phyloP scores from a whole-genome alignment of 2,797 vertebrate genomes.

The Knipowitschia caucasica region DNA sequence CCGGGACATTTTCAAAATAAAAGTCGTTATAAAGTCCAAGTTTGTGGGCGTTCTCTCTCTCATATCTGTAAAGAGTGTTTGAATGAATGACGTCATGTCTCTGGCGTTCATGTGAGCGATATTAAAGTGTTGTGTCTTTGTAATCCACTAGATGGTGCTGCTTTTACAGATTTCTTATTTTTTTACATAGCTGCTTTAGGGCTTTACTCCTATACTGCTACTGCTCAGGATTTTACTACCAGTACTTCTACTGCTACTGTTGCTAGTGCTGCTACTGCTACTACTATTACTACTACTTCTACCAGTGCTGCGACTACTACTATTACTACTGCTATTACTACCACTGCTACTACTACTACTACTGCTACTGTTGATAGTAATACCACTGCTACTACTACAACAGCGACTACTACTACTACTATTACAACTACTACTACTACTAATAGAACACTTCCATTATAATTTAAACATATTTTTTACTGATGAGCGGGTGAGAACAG shows the following conservation, averaged over 20 bases:
- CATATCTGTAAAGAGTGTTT: too few relatives aligned
- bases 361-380: background rate
- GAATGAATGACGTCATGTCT: too few relatives aligned
- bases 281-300: background rate
- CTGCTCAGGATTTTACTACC: background rate
- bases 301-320: background rate
- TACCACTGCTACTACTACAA: background rate
- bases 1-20: slow-evolving; percentile 85
- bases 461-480: too few relatives aligned
- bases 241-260: background rate
- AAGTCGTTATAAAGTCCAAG: slow-evolving; percentile 62
- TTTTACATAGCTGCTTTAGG: too few relatives aligned
- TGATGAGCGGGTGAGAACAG: too few relatives aligned
- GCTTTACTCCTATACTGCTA: background rate
- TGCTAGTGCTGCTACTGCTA: background rate
- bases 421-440: background rate
- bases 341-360: background rate
- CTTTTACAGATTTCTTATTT: too few relatives aligned
- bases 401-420: background rate
- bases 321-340: background rate
- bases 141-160: too few relatives aligned
- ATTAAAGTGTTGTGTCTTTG: too few relatives aligned
- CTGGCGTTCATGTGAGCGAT: too few relatives aligned
- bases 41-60: too few relatives aligned
- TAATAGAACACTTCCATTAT: too few relatives aligned